Conservation (phyloP, 2,797 vertebrate genomes). For the Rhabdophis nuchalis region DNA sequence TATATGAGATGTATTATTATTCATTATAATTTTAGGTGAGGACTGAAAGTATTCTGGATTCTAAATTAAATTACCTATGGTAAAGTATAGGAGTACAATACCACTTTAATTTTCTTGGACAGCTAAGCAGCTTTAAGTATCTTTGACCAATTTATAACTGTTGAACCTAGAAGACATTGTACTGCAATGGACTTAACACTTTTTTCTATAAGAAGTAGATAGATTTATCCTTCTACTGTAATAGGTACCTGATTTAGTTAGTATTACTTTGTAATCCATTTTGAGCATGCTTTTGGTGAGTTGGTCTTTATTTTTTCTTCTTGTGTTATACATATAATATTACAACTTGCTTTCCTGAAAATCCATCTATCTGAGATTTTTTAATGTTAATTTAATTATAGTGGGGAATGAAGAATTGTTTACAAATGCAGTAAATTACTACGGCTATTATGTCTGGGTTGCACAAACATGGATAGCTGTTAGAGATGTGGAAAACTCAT, state of each 20-base stretch:
- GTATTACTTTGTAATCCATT: not conserved
- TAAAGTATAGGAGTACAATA: not conserved
- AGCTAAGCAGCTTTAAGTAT: not conserved
- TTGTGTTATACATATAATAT: not conserved
- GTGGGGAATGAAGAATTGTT: not conserved
- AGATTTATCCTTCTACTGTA: not conserved
- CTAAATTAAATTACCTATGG: not conserved
- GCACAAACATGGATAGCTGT: not conserved
- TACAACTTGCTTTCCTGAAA: not conserved
- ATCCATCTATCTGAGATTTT: not conserved
- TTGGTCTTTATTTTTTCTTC: not conserved
- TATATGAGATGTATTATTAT: not conserved
- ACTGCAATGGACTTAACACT: not conserved
- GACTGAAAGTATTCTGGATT: not conserved
- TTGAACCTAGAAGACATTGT: not conserved
- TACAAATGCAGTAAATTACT: not conserved
- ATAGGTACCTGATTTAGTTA: not conserved
- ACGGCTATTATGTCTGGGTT: not conserved
- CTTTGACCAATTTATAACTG: not conserved
- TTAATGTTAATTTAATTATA: not conserved
- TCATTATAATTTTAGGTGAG: not conserved
- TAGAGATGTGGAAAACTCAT: not conserved
- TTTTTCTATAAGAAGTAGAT: not conserved
- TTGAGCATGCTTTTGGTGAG: not conserved
- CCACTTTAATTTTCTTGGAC: not conserved